Evolutionary conservation across 2,113 vertebrate species (phyloP).

Genomic region (Otus sunia): DNA sequence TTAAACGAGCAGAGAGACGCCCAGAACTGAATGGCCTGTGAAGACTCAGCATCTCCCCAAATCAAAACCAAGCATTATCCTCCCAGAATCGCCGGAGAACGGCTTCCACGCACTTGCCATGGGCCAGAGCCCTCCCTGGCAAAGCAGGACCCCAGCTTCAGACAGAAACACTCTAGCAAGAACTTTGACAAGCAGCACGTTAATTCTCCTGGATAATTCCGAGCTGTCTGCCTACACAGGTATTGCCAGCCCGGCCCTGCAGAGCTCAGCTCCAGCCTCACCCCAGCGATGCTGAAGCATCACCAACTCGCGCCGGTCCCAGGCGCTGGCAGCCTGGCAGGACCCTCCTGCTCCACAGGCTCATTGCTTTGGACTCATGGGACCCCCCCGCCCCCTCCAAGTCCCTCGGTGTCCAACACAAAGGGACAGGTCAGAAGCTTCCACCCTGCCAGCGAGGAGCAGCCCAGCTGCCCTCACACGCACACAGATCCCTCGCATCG

Average conservation of each 20-base stretch:
- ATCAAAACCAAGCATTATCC: fast-evolving
- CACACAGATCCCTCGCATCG: too few relatives aligned
- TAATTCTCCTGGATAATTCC: background rate
- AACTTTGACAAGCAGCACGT: background rate
- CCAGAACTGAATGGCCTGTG: fast-evolving
- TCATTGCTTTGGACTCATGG: background rate
- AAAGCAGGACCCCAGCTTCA: background rate
- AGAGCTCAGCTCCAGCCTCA: background rate
- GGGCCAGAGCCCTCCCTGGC: background rate
- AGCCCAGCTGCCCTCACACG: background rate
- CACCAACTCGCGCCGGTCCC: background rate
- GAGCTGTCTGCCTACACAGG: background rate
- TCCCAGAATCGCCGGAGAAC: background rate
- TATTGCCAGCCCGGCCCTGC: background rate
- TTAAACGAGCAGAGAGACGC: background rate
- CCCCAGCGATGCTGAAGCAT: background rate
- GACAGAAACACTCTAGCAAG: background rate
- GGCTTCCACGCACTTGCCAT: fast-evolving
- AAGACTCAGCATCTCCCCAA: background rate
- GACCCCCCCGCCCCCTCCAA: background rate
- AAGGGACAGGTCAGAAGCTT: background rate
- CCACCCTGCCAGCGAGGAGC: background rate
- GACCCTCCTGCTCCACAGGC: background rate
- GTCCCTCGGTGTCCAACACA: too few relatives aligned
- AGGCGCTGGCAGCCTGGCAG: background rate